Conservation (phyloP, 2,113 vertebrate species). For the Cygnus atratus region DNA sequence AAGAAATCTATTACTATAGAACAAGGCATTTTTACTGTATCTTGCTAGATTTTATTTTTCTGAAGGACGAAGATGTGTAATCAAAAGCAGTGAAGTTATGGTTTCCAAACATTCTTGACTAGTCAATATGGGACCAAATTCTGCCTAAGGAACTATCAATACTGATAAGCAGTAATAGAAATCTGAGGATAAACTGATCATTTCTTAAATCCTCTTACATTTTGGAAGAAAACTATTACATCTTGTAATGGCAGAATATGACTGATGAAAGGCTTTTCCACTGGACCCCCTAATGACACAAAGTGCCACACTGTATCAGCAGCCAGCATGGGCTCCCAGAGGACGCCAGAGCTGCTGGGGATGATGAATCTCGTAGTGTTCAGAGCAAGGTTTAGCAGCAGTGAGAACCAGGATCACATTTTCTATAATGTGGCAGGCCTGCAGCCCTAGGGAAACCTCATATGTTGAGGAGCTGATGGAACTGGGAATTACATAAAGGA, state of each 20-base stretch:
- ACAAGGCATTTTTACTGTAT: accelerated
- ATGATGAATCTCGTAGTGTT: not conserved
- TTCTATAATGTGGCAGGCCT: not conserved
- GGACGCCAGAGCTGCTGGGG: not conserved
- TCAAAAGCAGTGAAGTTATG: not conserved
- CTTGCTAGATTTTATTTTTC: not conserved
- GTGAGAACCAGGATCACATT: not conserved
- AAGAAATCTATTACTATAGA: not conserved
- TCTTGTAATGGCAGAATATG: not conserved
- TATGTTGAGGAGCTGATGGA: not conserved
- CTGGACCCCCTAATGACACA: not conserved
- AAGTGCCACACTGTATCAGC: not conserved
- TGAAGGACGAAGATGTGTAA: not conserved
- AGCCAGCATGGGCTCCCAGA: not conserved
- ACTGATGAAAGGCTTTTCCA: not conserved
- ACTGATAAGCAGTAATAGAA: not conserved
- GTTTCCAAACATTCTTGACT: not conserved
- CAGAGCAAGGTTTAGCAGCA: not conserved
- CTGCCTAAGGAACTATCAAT: not conserved
- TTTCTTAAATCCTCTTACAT: not conserved
- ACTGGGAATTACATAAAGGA: not conserved
- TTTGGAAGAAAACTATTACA: not conserved
- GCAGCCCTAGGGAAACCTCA: not conserved
- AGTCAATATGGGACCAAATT: not conserved
- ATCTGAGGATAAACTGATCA: not conserved